Percentiles rank a stretch among this genome's conserved stretches.
These are phyloP conservation scores for Gisinianus flammeolus DNA, from an alignment of 2,888 invertebrate species.

Conservation along the genomic window DNA sequence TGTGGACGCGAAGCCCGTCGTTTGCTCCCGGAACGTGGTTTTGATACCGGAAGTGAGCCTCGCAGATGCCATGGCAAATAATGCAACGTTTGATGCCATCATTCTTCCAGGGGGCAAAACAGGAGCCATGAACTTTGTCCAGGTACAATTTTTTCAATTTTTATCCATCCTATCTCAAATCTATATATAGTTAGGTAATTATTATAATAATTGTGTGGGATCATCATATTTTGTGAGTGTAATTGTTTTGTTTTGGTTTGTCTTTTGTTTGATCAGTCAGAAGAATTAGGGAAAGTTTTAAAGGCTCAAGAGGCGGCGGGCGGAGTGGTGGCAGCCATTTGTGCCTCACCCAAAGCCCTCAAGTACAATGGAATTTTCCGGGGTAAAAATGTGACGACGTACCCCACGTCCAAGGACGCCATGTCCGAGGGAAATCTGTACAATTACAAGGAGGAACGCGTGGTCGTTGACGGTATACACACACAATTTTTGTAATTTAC, in stretches of 20 bases:
- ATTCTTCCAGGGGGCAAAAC: slow-evolving; percentile 92
- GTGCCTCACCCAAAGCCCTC: slow-evolving; percentile 91
- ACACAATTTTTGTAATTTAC: neutral
- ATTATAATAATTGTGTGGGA: neutral
- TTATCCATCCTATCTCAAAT: too few relatives aligned
- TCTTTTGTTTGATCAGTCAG: slow-evolving; percentile 65
- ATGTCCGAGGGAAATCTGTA: slow-evolving; percentile 71
- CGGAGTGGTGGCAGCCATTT: slow-evolving; percentile 88
- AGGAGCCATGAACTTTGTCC: slow-evolving; percentile 79
- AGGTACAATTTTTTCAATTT: slow-evolving; percentile 61
- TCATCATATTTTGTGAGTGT: too few relatives aligned
- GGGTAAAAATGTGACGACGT: slow-evolving; percentile 86
- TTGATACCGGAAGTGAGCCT: slow-evolving; percentile 80
- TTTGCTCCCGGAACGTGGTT: slow-evolving; percentile 82
- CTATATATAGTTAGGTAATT: neutral
- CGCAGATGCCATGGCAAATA: slow-evolving; percentile 66
- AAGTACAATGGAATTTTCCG: slow-evolving; percentile 79
- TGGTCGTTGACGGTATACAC: slow-evolving; percentile 70
- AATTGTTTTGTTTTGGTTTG: neutral
- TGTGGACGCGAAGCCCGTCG: slow-evolving; percentile 69
- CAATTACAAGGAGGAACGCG: slow-evolving; percentile 70
- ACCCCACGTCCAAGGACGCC: slow-evolving; percentile 81
- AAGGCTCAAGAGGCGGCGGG: slow-evolving; percentile 78
- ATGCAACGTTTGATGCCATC: slow-evolving; percentile 71
- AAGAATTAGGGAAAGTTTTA: slow-evolving; percentile 75